Percentiles rank a stretch among this genome's conserved stretches.
phyloP scores from a whole-genome alignment of 2,113 vertebrate species.

The Ardeotis arabs region DNA sequence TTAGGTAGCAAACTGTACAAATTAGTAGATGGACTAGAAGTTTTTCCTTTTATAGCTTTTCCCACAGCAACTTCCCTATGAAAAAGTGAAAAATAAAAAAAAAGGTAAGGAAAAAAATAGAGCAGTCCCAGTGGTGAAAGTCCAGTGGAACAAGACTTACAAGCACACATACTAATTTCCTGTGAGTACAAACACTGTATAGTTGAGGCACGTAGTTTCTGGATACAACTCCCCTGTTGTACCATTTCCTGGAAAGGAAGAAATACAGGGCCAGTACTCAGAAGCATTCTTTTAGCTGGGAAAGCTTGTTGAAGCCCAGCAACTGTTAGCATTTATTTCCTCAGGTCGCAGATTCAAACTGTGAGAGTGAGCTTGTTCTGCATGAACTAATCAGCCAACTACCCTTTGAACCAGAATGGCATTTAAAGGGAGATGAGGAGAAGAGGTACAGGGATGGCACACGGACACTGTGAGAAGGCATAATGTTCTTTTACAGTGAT shows the following conservation, averaged over 20 bases:
- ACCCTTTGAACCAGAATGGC: neutral
- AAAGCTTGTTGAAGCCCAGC: neutral
- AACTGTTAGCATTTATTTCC: constrained; percentile 27
- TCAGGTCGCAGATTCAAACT: neutral
- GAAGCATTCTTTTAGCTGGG: neutral
- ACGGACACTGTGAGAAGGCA: neutral
- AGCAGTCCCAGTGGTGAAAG: neutral
- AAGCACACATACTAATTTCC: neutral
- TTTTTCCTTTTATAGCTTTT: neutral
- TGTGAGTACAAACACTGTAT: neutral
- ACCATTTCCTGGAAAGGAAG: neutral
- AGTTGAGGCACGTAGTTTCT: neutral
- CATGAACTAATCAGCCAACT: neutral
- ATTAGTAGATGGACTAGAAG: neutral
- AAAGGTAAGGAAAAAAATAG: neutral
- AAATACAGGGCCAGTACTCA: neutral
- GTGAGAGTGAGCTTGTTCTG: neutral
- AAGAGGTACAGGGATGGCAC: neutral
- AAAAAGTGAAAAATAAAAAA: neutral
- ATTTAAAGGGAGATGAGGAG: neutral
- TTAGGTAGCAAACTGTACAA: neutral
- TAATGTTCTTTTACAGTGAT: neutral
- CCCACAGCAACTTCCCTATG: neutral
- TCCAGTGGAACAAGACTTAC: rapidly evolving
- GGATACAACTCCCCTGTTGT: neutral